Percentiles rank a stretch among this genome's conserved stretches.
These are phyloP conservation scores for Malachius bipustulatus DNA, from an alignment of 2,888 invertebrate genomes.

Conservation along the genomic window DNA sequence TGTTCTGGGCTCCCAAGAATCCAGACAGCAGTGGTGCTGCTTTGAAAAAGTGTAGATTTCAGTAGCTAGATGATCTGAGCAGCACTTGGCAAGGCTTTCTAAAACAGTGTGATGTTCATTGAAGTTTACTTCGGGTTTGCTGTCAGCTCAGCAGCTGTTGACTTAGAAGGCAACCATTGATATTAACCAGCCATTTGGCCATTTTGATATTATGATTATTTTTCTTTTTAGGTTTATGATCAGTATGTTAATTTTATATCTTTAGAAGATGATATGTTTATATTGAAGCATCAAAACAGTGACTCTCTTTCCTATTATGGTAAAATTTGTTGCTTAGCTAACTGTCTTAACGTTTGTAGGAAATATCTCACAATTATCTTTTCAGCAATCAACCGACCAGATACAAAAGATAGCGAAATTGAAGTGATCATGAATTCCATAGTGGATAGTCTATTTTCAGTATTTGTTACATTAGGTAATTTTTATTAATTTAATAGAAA, in stretches of 20 bases:
- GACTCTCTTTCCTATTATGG: constrained; percentile 88
- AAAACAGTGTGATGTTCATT: no score
- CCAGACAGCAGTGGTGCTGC: no score
- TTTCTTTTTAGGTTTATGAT: constrained; percentile 65
- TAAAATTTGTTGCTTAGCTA: constrained; percentile 40
- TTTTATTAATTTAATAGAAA: constrained; percentile 4
- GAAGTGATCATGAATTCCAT: constrained; percentile 86
- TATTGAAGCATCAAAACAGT: constrained; percentile 84
- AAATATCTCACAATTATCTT: no score
- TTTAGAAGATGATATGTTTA: constrained; percentile 94
- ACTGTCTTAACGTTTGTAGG: no score
- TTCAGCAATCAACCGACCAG: constrained; percentile 83
- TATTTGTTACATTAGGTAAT: constrained; percentile 88
- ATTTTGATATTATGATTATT: no score
- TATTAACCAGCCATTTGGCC: no score
- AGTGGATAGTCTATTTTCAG: constrained; percentile 93
- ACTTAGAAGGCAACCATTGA: no score
- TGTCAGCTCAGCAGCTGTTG: no score
- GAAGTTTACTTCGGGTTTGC: neutral
- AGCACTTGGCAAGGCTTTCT: no score
- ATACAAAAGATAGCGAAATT: constrained; percentile 92
- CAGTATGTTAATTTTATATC: constrained; percentile 98
- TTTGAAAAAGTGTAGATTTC: no score
- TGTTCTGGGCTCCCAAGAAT: no score
- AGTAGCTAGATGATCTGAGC: no score